Evolutionary conservation across 2,888 invertebrate species (phyloP).

Genomic region (Sisyra nigra): DNA sequence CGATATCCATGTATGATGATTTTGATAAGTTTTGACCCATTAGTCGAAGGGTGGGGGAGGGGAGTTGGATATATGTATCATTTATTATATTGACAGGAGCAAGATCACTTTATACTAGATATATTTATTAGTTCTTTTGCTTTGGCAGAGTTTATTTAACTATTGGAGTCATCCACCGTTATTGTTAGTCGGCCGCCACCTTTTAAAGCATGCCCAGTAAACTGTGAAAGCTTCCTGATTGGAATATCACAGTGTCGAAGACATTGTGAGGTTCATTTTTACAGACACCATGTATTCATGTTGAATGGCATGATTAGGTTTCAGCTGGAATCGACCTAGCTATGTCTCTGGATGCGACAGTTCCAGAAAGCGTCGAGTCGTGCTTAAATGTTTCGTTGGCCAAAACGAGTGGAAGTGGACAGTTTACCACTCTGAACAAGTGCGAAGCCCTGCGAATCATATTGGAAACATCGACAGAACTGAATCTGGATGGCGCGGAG

Average conservation of each 20-base stretch:
- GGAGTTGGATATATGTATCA: too few relatives aligned
- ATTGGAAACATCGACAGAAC: constrained; percentile 31
- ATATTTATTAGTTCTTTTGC: too few relatives aligned
- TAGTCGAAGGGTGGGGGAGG: too few relatives aligned
- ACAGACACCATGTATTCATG: constrained; percentile 6
- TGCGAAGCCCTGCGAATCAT: constrained; percentile 59
- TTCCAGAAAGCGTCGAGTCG: constrained; percentile 20
- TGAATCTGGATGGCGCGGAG: constrained; percentile 9
- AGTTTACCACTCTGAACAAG: constrained; percentile 40
- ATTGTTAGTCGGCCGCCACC: constrained; percentile 63
- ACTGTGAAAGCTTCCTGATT: too few relatives aligned
- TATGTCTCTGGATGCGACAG: constrained; percentile 25
- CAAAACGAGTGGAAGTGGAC: constrained; percentile 30
- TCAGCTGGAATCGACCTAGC: constrained; percentile 66
- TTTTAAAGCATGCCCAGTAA: constrained; percentile 55
- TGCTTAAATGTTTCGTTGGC: constrained; percentile 26
- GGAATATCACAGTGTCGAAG: too few relatives aligned
- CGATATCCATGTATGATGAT: too few relatives aligned
- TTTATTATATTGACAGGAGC: too few relatives aligned
- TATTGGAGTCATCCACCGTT: constrained; percentile 76
- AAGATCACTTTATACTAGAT: too few relatives aligned
- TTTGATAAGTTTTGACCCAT: too few relatives aligned
- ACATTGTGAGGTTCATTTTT: too few relatives aligned
- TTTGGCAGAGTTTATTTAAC: constrained; percentile 71
- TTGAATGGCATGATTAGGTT: constrained; percentile 23